phyloP scores from a whole-genome alignment of 2,888 invertebrate species.

The Linnaemya vulpina region DNA sequence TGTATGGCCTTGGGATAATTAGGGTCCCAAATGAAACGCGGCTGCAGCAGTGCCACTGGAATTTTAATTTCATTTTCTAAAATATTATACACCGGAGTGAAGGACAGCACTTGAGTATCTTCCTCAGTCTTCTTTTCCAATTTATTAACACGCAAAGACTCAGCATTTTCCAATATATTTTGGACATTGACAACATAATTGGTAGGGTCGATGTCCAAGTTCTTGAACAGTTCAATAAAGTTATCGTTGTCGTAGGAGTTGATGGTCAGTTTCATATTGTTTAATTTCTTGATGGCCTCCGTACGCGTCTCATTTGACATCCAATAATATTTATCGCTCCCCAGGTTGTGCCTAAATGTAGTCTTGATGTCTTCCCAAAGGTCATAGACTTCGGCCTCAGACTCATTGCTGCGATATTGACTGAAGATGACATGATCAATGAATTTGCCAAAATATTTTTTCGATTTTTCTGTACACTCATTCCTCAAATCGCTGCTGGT shows the following conservation, averaged over 20 bases:
- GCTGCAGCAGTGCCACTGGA: conserved; percentile 79
- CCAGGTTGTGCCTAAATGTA: conserved; percentile 75
- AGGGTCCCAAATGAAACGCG: conserved; percentile 77
- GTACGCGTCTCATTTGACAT: conserved; percentile 76
- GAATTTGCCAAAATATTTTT: conserved; percentile 77
- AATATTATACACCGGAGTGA: conserved; percentile 77
- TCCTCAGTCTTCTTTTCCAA: conserved; percentile 70
- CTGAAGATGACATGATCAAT: conserved; percentile 77
- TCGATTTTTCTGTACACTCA: conserved; percentile 76
- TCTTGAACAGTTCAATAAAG: conserved; percentile 74
- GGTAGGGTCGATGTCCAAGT: conserved; percentile 71
- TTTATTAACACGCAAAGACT: conserved; percentile 51
- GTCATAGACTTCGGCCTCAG: conserved; percentile 75
- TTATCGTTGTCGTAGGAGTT: conserved; percentile 77
- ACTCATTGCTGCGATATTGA: conserved; percentile 73
- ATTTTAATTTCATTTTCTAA: conserved; percentile 78
- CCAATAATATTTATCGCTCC: conserved; percentile 78
- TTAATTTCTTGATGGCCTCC: conserved; percentile 76
- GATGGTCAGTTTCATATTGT: conserved; percentile 76
- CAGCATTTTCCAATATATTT: conserved; percentile 71
- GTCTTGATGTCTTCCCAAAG: conserved; percentile 78
- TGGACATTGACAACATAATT: conserved; percentile 78
- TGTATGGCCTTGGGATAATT: conserved; percentile 79
- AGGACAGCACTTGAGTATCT: conserved; percentile 70
- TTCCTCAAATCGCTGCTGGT: conserved; percentile 51